Conservation (phyloP, 2,113 vertebrate genomes). For the Pundamilia nyererei region DNA sequence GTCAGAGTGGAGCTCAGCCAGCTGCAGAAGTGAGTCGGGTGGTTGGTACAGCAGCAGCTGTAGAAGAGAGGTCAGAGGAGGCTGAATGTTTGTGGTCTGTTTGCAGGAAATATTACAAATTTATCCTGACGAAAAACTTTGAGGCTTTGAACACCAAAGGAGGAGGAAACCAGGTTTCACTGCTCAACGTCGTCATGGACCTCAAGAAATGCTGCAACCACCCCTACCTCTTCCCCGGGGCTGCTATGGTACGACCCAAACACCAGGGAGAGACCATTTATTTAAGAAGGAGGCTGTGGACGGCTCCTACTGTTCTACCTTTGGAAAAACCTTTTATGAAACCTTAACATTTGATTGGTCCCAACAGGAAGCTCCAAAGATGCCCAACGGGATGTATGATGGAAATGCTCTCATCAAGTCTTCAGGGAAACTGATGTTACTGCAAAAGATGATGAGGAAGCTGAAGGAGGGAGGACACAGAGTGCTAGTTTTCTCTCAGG, state of each 20-base stretch:
- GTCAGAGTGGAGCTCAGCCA: conserved; percentile 96
- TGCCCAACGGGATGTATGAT: conserved; percentile 98
- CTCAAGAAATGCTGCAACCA: conserved; percentile 99
- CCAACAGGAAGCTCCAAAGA: conserved; percentile 91
- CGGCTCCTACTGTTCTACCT: not conserved
- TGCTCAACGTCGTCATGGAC: conserved; percentile 98
- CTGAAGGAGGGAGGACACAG: conserved; percentile 92
- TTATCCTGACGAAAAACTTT: conserved; percentile 95
- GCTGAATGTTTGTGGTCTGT: not conserved
- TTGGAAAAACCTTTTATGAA: not conserved
- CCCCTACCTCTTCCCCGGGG: conserved; percentile 94
- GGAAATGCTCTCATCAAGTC: conserved; percentile 87
- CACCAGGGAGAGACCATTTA: not conserved
- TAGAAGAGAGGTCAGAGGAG: not conserved
- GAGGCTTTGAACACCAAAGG: conserved; percentile 94
- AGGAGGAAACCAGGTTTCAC: conserved; percentile 93
- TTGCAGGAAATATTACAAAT: conserved; percentile 95
- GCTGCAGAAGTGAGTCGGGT: conserved; percentile 90
- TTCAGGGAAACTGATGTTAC: conserved; percentile 85
- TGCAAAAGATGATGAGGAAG: conserved; percentile 96
- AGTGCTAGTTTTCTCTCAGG: conserved; percentile 97
- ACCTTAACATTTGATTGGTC: not conserved
- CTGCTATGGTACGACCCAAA: conserved; percentile 82
- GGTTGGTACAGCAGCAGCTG: not conserved
- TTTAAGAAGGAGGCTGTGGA: not conserved